These are phyloP conservation scores for Cryptocheilus praepositus DNA, from an alignment of 2,888 invertebrate genomes.

Conservation along the genomic window DNA sequence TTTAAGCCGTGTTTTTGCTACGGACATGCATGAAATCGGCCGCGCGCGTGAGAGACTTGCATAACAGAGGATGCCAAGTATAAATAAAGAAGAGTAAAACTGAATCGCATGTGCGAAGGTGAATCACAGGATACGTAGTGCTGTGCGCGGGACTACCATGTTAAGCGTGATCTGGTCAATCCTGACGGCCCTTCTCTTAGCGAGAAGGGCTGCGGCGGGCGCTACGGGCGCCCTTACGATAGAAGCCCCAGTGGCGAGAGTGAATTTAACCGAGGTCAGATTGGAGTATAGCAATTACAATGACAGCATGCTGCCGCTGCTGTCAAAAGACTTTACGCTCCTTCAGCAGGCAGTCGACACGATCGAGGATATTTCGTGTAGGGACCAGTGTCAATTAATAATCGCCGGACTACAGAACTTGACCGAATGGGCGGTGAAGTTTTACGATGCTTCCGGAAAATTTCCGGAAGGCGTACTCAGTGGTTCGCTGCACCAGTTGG, in stretches of 20 bases:
- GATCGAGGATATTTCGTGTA: slow-evolving; percentile 53
- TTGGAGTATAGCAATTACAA: slow-evolving; percentile 5
- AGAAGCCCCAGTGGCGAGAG: background rate
- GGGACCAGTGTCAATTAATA: slow-evolving; percentile 55
- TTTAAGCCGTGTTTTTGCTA: too few relatives aligned
- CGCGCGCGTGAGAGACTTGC: too few relatives aligned
- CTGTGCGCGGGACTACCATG: too few relatives aligned
- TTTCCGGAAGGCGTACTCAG: slow-evolving; percentile 82
- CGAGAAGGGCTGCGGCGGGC: background rate
- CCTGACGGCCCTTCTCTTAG: background rate
- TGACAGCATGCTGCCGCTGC: slow-evolving; percentile 48
- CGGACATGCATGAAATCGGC: too few relatives aligned
- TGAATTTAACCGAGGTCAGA: too few relatives aligned
- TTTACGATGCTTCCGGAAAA: slow-evolving; percentile 85
- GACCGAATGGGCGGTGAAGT: slow-evolving; percentile 62
- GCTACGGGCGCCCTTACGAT: background rate
- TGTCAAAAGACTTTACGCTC: slow-evolving; percentile 49
- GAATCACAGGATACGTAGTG: too few relatives aligned
- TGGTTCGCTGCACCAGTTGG: slow-evolving; percentile 83
- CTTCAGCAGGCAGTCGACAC: slow-evolving; percentile 48
- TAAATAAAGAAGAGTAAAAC: too few relatives aligned
- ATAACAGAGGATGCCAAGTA: too few relatives aligned
- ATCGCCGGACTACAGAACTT: slow-evolving; percentile 52
- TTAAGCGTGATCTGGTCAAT: too few relatives aligned
- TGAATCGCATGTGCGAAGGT: too few relatives aligned